phyloP scores from a whole-genome alignment of 2,113 vertebrate species.

The Coracopsis vasa region DNA sequence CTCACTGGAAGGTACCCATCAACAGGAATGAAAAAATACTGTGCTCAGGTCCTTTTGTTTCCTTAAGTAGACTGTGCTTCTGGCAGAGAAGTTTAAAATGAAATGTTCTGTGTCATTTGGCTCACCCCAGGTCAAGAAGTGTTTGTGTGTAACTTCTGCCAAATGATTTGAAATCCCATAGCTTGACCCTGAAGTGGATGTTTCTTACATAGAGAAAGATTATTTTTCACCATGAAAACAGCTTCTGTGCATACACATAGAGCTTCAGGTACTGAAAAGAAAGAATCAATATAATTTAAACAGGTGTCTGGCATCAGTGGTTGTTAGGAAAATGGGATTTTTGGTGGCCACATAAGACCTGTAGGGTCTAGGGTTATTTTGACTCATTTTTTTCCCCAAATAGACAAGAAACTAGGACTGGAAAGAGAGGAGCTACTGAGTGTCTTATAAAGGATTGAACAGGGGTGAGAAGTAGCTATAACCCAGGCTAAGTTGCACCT shows the following conservation, averaged over 20 bases:
- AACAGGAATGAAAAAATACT: constrained; percentile 1
- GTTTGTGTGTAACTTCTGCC: not conserved
- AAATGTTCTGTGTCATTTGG: not conserved
- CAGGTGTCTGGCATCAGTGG: not conserved
- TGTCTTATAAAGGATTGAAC: not conserved
- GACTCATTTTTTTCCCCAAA: not conserved
- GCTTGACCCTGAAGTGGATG: not conserved
- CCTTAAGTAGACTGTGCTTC: not conserved
- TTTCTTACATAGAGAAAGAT: not conserved
- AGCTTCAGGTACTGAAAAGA: not conserved
- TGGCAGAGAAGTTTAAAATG: not conserved
- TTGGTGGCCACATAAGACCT: not conserved
- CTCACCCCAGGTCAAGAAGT: not conserved
- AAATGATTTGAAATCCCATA: not conserved
- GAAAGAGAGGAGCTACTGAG: not conserved
- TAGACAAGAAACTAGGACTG: not conserved
- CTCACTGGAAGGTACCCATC: not conserved
- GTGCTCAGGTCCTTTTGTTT: not conserved
- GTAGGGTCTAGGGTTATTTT: not conserved
- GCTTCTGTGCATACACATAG: not conserved
- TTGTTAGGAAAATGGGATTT: not conserved
- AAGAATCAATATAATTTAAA: not conserved
- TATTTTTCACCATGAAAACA: not conserved
- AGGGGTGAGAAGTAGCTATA: not conserved
- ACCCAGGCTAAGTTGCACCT: not conserved